phyloP scores from a whole-genome alignment of 23 tunicate genomes.

The Ciona savignyi region DNA sequence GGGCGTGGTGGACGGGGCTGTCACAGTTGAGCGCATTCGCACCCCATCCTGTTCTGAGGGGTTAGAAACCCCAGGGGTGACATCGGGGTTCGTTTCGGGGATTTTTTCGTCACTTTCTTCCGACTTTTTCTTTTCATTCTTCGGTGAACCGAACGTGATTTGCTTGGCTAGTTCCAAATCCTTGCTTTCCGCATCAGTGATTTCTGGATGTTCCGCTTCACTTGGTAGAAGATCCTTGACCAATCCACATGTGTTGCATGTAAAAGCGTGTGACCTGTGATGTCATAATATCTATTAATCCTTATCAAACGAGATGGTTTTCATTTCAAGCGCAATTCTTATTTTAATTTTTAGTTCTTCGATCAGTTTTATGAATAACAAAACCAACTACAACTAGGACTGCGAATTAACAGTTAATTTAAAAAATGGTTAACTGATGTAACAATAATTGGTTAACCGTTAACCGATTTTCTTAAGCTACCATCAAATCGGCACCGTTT shows the following conservation, averaged over 20 bases:
- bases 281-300: not conserved
- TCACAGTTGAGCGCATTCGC: constrained; percentile 1
- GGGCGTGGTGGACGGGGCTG: constrained; percentile 8
- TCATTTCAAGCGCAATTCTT: too few species aligned
- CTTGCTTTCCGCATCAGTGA: constrained; percentile 21
- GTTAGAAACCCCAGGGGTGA: not conserved
- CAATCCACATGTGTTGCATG: constrained; percentile 68
- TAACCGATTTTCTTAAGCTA: too few species aligned
- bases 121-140: not conserved
- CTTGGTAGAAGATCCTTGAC: constrained; percentile 27
- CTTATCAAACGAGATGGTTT: too few species aligned
- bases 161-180: constrained; percentile 74
- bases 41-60: constrained; percentile 3
- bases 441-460: too few species aligned
- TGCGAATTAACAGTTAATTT: too few species aligned
- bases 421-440: too few species aligned
- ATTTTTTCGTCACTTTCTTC: not conserved
- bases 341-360: too few species aligned
- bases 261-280: constrained; percentile 20
- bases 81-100: not conserved
- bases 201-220: not conserved
- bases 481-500: too few species aligned
- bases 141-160: constrained; percentile 65
- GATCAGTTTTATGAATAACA: too few species aligned
- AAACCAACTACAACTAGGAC: too few species aligned